Percentiles rank a stretch among this genome's conserved stretches.
phyloP scores from a whole-genome alignment of 1,140 invertebrate genomes.

The Varroa destructor region DNA sequence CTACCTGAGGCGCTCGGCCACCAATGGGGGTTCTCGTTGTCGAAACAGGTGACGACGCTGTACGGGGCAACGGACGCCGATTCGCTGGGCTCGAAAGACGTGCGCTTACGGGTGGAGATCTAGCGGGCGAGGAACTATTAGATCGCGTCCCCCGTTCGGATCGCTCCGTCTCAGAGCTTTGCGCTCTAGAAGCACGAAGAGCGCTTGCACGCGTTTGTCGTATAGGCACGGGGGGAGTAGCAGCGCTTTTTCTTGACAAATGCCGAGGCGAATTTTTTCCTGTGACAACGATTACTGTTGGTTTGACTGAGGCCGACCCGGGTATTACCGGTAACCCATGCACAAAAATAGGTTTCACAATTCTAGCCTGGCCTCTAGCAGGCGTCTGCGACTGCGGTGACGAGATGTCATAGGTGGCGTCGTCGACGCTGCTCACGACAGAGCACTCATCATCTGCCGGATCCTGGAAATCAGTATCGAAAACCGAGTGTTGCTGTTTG shows the following conservation, averaged over 20 bases:
- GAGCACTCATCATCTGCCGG: constrained; percentile 25
- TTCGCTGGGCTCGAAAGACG: constrained; percentile 13
- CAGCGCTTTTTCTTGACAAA: background rate
- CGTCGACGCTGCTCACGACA: constrained; percentile 28
- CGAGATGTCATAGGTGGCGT: constrained; percentile 29
- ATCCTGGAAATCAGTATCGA: too few species aligned
- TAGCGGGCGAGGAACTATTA: constrained; percentile 4
- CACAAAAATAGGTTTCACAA: constrained; percentile 10
- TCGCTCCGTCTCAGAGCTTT: background rate
- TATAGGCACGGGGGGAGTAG: background rate
- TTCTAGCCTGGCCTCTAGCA: constrained; percentile 21
- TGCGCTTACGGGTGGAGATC: constrained; percentile 11
- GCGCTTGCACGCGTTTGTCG: constrained; percentile 16
- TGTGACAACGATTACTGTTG: background rate
- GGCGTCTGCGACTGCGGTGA: constrained; percentile 18
- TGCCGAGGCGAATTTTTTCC: constrained; percentile 7
- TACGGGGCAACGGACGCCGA: constrained; percentile 6
- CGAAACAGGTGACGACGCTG: background rate
- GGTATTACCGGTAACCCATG: constrained; percentile 4
- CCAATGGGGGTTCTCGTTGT: constrained; percentile 16
- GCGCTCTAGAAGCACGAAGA: constrained; percentile 9
- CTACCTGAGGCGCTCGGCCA: constrained; percentile 1
- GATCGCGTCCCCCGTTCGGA: background rate
- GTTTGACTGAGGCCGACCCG: constrained; percentile 4
- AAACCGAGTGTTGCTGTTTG: too few species aligned